A percentile compares a stretch with the other conserved stretches of the same genome.
These are phyloP conservation scores for Ceuthmochares aereus DNA, from an alignment of 2,113 vertebrate species.

Conservation along the genomic window DNA sequence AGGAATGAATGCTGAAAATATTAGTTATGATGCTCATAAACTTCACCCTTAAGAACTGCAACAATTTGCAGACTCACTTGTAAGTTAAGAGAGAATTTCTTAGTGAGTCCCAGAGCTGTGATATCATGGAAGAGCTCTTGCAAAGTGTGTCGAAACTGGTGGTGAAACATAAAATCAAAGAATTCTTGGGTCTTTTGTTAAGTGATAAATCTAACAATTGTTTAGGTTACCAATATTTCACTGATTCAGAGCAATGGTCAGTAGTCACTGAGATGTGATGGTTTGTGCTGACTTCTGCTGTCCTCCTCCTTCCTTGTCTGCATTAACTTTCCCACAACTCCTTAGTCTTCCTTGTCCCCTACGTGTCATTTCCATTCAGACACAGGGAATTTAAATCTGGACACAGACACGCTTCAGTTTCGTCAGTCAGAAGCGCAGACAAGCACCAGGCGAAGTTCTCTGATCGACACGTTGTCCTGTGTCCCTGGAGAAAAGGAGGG, in stretches of 20 bases:
- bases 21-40: neutral
- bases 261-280: neutral
- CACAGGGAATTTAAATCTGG: constrained; percentile 38
- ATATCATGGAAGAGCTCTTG: neutral
- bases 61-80: neutral
- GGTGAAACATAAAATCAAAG: neutral
- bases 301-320: neutral
- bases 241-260: neutral
- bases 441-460: neutral
- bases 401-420: constrained; percentile 18
- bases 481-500: neutral
- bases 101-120: neutral
- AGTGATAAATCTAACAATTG: neutral
- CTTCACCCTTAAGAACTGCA: neutral
- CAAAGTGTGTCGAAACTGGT: neutral
- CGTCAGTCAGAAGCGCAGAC: constrained; percentile 4
- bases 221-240: neutral
- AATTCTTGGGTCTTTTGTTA: neutral
- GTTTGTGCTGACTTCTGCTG: neutral
- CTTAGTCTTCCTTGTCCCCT: neutral
- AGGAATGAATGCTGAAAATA: constrained; percentile 1
- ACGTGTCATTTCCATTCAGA: neutral
- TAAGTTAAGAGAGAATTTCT: neutral
- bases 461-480: neutral
- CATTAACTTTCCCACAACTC: neutral